Conservation (phyloP, 92 coral and sea anemone genomes). For the Actinernus sp. region DNA sequence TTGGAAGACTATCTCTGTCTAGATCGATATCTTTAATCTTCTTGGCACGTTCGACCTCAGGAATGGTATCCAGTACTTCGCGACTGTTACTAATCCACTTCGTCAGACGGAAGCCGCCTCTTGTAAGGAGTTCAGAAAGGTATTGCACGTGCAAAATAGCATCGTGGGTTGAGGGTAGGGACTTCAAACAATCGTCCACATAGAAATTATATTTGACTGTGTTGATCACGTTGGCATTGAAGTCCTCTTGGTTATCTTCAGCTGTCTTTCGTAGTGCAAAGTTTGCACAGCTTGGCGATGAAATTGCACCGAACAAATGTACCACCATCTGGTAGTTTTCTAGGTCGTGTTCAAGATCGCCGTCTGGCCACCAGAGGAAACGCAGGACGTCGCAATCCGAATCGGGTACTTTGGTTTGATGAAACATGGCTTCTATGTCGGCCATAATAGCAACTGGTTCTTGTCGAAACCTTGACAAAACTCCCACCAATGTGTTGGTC, state of each 20-base stretch:
- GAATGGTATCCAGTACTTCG: slow-evolving; percentile 18
- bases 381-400: slow-evolving; percentile 39
- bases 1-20: slow-evolving; percentile 1
- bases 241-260: slow-evolving; percentile 12
- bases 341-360: slow-evolving; percentile 13
- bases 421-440: slow-evolving; percentile 56
- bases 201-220: slow-evolving; percentile 34
- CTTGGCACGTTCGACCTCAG: slow-evolving; percentile 13
- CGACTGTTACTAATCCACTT: slow-evolving; percentile 21
- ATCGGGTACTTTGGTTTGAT: slow-evolving; percentile 24
- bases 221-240: neutral
- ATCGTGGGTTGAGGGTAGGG: slow-evolving; percentile 1
- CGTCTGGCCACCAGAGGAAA: slow-evolving; percentile 52
- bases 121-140: neutral
- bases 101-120: slow-evolving; percentile 23
- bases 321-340: slow-evolving; percentile 39
- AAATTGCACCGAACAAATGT: slow-evolving; percentile 43
- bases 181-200: slow-evolving; percentile 40
- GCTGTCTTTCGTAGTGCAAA: slow-evolving; percentile 34
- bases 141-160: neutral
- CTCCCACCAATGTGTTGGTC: slow-evolving; percentile 39
- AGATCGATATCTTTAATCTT: slow-evolving; percentile 15
- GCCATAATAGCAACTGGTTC: slow-evolving; percentile 42
- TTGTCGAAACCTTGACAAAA: slow-evolving; percentile 47
- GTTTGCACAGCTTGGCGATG: slow-evolving; percentile 49